Conservation (phyloP, 2,113 vertebrate species). For the Chionodraco myersi region DNA sequence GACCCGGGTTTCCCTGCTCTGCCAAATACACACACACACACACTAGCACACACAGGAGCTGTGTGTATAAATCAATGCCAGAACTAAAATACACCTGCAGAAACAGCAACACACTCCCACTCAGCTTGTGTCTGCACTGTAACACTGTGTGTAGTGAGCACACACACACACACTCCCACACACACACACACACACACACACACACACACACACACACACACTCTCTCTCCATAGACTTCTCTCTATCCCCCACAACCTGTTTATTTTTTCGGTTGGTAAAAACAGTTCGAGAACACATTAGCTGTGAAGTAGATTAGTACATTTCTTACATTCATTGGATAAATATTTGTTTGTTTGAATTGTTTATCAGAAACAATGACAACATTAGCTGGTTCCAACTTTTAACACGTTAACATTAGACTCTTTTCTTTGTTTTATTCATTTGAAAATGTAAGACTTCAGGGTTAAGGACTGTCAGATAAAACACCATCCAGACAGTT, state of each 20-base stretch:
- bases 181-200: too few relatives aligned
- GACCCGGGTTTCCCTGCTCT: constrained; percentile 58
- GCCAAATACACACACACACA: constrained; percentile 8
- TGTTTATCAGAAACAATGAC: not conserved
- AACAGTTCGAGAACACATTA: not conserved
- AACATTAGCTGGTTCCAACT: not conserved
- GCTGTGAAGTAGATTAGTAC: too few relatives aligned
- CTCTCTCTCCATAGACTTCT: not conserved
- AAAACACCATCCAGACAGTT: not conserved
- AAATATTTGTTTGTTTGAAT: not conserved
- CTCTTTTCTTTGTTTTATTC: too few relatives aligned
- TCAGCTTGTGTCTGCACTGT: not conserved
- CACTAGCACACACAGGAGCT: too few relatives aligned
- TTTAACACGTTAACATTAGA: not conserved
- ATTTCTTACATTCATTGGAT: not conserved
- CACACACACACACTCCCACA: not conserved
- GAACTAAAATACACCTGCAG: constrained; percentile 35
- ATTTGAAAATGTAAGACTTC: not conserved
- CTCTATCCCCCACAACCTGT: not conserved
- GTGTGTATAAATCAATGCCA: constrained; percentile 34
- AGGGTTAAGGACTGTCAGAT: too few relatives aligned
- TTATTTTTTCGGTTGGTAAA: constrained; percentile 1
- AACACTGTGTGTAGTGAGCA: not conserved
- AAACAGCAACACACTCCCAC: constrained; percentile 17
- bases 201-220: not conserved